Evolutionary conservation across 2,888 invertebrate genomes (phyloP), one percentile per base, ranked within the genome.

Genomic region (Altica lythri): DNA sequence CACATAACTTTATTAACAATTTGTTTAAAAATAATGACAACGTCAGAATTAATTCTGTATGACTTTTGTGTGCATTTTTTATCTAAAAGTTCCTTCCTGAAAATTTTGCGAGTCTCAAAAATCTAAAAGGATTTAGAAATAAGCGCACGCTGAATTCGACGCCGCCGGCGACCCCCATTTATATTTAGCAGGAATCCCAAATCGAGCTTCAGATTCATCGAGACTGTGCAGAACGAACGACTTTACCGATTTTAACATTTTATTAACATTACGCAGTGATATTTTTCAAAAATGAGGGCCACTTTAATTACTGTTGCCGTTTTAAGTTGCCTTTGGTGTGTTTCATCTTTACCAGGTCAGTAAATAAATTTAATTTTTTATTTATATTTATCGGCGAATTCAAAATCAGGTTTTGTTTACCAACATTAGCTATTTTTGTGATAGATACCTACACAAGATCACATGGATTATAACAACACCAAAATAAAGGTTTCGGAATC

Each of bases 161-260:
- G 44, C 51, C 51, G 55, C 30, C 53, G 48, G 30, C 48, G 52
- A 34, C 51, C 48, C 42, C 18, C 34, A 40, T 37, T 50, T 56
- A 56, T 56, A 56, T 56, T 56, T 52, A 56, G 56, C 56, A 56
- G 56, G 52, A 56, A 45, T 52, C 52, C 49, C 27, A 30, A 45
- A 8, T 37, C 17, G 38, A 48, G 48, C 52, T 22, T 30, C 35
- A 38, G 49, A 55, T 29, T 45, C 22, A 43, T 5, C 52, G 56
- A 48, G 47, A 44, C 47, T 52, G 52, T 45, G 40, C 30, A 52
- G 40, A 14, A 18, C 30, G 48, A 48, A 40, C 17, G 48, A 38
- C 27, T 18, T 10, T 29, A 40, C 35, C 48, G 38, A 48, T 27
- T 34, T 46, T 46, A 46, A 47, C 47, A 12, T 38, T 29, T 46